These are phyloP conservation scores for Ursus arctos DNA, from an alignment of 2,113 vertebrate species.

Conservation along the genomic window DNA sequence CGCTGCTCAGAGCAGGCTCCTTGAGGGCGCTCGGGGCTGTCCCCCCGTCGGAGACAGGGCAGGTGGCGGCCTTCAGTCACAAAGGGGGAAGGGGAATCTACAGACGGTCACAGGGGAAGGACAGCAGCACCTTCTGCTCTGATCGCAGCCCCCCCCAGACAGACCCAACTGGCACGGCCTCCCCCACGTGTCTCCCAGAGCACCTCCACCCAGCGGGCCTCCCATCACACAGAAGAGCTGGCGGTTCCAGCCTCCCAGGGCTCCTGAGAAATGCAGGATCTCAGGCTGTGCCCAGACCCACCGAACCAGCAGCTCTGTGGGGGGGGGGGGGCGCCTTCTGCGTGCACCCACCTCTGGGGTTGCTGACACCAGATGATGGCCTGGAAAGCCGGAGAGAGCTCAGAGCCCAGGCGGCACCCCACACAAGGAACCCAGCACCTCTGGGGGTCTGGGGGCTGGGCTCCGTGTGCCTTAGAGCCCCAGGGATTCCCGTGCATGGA, in stretches of 20 bases:
- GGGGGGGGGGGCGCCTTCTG: not conserved
- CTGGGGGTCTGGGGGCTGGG: rapidly evolving
- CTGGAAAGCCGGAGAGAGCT: not conserved
- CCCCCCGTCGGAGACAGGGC: not conserved
- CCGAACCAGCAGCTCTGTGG: not conserved
- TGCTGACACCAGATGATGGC: not conserved
- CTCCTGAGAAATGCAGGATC: not conserved
- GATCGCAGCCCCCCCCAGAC: not conserved
- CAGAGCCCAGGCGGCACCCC: not conserved
- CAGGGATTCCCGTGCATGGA: not conserved
- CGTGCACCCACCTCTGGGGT: no score
- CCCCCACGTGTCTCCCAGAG: not conserved
- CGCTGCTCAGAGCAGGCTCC: not conserved
- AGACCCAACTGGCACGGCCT: rapidly evolving
- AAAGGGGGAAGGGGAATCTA: not conserved
- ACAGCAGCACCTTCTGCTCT: not conserved
- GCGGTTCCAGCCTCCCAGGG: rapidly evolving
- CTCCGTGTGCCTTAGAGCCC: not conserved
- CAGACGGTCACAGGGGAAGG: not conserved
- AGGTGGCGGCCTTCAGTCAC: not conserved
- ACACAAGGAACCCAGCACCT: not conserved
- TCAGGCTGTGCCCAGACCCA: not conserved
- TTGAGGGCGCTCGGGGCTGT: not conserved
- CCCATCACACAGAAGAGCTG: no score
- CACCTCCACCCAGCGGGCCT: not conserved